phyloP scores from a whole-genome alignment of 2,113 vertebrate species.

The Pseudorhombus dupliciocellatus region DNA sequence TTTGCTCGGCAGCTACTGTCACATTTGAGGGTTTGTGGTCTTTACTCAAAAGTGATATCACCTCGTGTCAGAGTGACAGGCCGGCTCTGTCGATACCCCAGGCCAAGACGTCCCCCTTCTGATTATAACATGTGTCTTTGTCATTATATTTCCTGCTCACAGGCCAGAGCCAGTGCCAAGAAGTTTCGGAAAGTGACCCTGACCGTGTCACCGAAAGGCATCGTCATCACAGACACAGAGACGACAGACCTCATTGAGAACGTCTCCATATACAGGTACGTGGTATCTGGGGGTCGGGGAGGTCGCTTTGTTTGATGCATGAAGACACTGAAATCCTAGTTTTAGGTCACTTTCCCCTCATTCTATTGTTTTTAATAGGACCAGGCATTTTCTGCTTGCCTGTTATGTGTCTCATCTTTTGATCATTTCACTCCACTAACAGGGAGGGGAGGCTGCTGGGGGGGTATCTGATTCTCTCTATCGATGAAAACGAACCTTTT shows the following conservation, averaged over 20 bases:
- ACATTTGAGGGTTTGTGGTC: conserved; percentile 3
- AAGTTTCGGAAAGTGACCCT: conserved; percentile 91
- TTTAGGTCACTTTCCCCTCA: conserved; percentile 25
- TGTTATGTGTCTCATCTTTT: conserved; percentile 33
- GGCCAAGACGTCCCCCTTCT: neutral
- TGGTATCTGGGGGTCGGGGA: neutral
- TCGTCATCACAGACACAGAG: conserved; percentile 87
- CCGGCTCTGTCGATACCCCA: neutral
- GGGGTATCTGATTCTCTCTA: conserved; percentile 4
- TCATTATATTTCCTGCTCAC: conserved; percentile 37
- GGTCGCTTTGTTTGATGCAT: neutral
- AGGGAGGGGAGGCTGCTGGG: neutral
- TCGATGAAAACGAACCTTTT: conserved; percentile 28
- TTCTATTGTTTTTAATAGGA: neutral
- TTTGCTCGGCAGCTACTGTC: conserved; percentile 3
- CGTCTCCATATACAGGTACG: conserved; percentile 91
- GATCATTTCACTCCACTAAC: conserved; percentile 41
- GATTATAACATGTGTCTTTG: conserved; percentile 1
- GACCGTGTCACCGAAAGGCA: conserved; percentile 88
- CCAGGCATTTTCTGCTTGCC: conserved; percentile 14
- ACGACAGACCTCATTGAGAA: conserved; percentile 86
- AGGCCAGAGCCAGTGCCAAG: conserved; percentile 88
- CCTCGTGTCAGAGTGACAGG: conserved; percentile 21
- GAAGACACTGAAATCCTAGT: conserved; percentile 3
- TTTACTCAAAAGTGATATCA: conserved; percentile 14